Base-by-base conservation (phyloP, 2,797 vertebrate genomes). In the Antrozous pallidus region DNA sequence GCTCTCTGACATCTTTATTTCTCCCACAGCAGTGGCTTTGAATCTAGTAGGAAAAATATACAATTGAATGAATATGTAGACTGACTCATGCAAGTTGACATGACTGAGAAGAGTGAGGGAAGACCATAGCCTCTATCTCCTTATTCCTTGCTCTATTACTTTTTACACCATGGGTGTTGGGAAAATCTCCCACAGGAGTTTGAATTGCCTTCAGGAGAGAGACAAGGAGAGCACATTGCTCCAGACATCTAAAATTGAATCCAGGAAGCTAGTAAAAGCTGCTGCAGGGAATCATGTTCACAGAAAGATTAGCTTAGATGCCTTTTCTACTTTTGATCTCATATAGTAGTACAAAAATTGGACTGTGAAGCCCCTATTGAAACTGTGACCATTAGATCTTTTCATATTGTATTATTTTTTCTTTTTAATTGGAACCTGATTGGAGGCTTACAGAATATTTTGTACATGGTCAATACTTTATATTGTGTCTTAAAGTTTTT, bases 171-270 rank as follows among this genome's bases (percentile, higher is more conserved):
- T 0, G 4, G 12, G 28, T 78, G 33, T 33, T 86, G 10, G 11
- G 51, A 28, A 65, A 22, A 61, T 73, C n/a, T 69, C 67, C 65
- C 54, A 40, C 0, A 47, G 92, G 61, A 47, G 54, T 74, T 42
- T 20, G 45, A 93, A 95, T 31, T 12, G 13, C 45, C 80, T 92
- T 11, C 33, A 69, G 84, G 42, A 83, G 24, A 83, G 80, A 70
- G 47, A 71, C 40, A 33, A 79, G 38, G 16, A 42, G 31, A 58
- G 18, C 12, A 78, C 16, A 12, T 1, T 0, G 47, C 69, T 91
- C n/a, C 33, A 94, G 78, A 56, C 13, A 74, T 84, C 90, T 71
- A 81, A 83, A 90, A 84, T 5, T 24, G 58, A 78, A 90, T 86
- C 28, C n/a, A 89, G 88, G 69, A 33, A 83, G 70, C 26, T 7